phyloP scores from a whole-genome alignment of 2,888 invertebrate genomes.

The Linhomoeus sp. region DNA sequence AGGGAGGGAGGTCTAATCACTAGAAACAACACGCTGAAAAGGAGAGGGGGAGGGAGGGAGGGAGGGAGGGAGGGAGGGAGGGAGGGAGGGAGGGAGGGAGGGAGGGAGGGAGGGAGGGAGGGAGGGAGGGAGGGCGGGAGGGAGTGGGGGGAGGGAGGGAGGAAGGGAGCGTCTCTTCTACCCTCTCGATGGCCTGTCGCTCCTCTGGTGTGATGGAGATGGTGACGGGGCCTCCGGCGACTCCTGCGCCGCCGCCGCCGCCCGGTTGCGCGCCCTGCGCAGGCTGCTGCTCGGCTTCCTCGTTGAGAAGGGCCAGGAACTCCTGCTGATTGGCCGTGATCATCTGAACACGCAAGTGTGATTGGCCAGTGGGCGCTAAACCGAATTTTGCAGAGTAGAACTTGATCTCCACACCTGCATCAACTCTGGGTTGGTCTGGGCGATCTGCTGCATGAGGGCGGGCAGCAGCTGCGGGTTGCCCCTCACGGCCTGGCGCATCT shows the following conservation, averaged over 20 bases:
- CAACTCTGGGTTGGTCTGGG: slow-evolving; percentile 80
- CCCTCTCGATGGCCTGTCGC: neutral
- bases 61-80: no score
- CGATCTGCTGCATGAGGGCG: slow-evolving; percentile 82
- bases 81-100: no score
- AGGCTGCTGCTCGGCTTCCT: slow-evolving; percentile 26
- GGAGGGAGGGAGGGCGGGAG: no score
- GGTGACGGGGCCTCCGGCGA: neutral
- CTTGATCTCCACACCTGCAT: slow-evolving; percentile 50
- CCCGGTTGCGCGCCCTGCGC: neutral
- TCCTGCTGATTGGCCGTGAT: slow-evolving; percentile 44
- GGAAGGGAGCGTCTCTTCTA: no score
- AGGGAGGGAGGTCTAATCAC: no score
- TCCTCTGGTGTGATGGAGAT: neutral
- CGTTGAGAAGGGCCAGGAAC: slow-evolving; percentile 88
- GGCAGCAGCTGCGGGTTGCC: slow-evolving; percentile 80
- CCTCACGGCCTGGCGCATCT: slow-evolving; percentile 76
- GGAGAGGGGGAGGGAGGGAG: no score
- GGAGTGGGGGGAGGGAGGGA: no score
- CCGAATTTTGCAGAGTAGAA: no score
- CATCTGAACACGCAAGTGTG: slow-evolving; percentile 20
- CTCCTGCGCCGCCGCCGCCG: neutral
- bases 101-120: no score
- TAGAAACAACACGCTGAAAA: no score
- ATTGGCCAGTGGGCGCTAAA: neutral